Evolutionary conservation across 2,797 vertebrate genomes (phyloP), one percentile per base, ranked within the genome.

Genomic region (Natrix natrix): DNA sequence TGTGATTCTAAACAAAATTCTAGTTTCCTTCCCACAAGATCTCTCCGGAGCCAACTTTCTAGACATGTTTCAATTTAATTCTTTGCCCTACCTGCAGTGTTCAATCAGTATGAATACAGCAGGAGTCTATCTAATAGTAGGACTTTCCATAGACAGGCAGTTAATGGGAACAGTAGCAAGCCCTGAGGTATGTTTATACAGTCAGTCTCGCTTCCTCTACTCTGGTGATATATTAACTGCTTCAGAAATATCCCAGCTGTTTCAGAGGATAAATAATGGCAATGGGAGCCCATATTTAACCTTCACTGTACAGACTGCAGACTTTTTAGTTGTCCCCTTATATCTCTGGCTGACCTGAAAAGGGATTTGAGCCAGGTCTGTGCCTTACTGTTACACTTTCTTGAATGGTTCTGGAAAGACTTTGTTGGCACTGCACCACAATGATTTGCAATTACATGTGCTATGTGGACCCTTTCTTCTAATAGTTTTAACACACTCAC

Each of bases 161-260:
- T 96, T 95, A 96, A 92, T 92, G 94, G 97, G 95, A 97, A 94
- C 97, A 95, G 97, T 95, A 97, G 97, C 97, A 93, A 93, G 87
- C 96, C 97, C 97, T 0, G 94, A 97, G 97, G 97, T 97, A 95
- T 98, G 97, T 98, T 98, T 97, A 91, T 96, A 93, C 43, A 97
- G 96, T 95, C 92, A 54, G 92, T 95, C 95, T 97, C 0, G 2
- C 95, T 97, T 96, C 95, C 97, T 96, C 95, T 1, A 0, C 92
- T 95, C 94, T 95, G 92, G 94, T 98, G 97, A 98, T 98, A 95
- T 96, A 98, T 98, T 97, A 98, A 98, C 97, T 97, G 55, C 96
- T 97, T 94, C 0, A 17, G 96, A 98, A 97, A 97, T 96, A 97
- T 96, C 97, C 96, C 96, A 96, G 97, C 97, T 97, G 96, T 97